Conservation (phyloP, 2,113 vertebrate species). For the Otus sunia region DNA sequence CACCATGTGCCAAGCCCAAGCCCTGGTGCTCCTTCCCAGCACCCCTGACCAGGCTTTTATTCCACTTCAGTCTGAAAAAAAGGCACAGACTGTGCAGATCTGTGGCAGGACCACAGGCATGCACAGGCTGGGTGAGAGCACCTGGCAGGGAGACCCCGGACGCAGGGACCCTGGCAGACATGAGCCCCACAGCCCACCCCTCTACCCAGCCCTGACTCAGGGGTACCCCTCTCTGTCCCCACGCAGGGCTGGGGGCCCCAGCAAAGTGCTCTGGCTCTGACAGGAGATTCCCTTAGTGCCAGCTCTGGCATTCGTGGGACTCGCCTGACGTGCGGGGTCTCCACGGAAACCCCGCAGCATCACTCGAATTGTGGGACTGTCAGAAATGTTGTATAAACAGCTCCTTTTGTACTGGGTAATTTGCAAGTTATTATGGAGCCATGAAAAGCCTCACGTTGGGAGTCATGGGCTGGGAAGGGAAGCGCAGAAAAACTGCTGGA, state of each 20-base stretch:
- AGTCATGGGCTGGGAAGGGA: conserved; percentile 24
- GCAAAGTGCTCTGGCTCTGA: background rate
- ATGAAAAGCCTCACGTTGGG: conserved; percentile 51
- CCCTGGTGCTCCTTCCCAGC: background rate
- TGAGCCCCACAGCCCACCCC: background rate
- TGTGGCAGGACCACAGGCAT: background rate
- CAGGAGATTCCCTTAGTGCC: conserved; percentile 23
- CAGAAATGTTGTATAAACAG: conserved; percentile 64
- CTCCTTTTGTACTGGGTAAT: conserved; percentile 58
- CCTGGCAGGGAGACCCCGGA: background rate
- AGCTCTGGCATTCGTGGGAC: conserved; percentile 5
- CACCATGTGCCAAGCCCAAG: background rate
- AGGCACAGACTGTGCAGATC: background rate
- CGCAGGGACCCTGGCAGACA: background rate
- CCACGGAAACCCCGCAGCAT: conserved; percentile 58
- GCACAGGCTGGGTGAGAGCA: background rate
- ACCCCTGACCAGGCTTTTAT: background rate
- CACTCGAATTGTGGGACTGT: conserved; percentile 10
- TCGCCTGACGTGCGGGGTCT: conserved; percentile 24
- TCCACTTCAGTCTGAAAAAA: background rate
- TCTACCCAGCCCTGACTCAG: background rate
- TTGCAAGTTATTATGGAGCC: conserved; percentile 61
- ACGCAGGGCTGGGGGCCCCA: background rate
- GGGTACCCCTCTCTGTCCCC: background rate
- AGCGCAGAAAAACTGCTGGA: background rate